These are phyloP conservation scores for Hystrix cristata DNA, from an alignment of 2,113 vertebrate species.

Conservation along the genomic window DNA sequence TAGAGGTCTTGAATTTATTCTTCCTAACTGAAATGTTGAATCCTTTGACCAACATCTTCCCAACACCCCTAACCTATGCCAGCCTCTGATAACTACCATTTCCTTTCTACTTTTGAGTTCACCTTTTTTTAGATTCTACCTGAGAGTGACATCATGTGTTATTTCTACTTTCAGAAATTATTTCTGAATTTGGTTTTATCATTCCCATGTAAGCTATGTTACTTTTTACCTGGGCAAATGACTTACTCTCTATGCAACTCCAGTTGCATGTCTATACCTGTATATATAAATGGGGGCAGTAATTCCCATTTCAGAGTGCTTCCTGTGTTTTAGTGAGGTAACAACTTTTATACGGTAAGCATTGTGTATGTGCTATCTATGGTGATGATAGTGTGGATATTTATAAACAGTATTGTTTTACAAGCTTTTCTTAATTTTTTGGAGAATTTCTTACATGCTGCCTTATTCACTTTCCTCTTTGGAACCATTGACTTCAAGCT, in stretches of 20 bases:
- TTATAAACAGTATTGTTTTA: conserved; percentile 33
- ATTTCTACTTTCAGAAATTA: not conserved
- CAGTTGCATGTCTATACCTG: not conserved
- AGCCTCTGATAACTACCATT: not conserved
- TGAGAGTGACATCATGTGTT: not conserved
- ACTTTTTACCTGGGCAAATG: not conserved
- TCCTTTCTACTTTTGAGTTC: not conserved
- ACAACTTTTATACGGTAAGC: not conserved
- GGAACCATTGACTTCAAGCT: not conserved
- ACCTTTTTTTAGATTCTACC: not conserved
- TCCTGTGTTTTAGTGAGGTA: not conserved
- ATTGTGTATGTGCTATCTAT: not conserved
- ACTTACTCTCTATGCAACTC: not conserved
- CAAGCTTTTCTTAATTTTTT: conserved; percentile 8
- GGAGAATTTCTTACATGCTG: not conserved
- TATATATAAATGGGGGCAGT: not conserved
- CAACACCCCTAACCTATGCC: not conserved
- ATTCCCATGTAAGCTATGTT: not conserved
- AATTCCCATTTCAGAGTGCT: not conserved
- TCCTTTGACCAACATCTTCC: not conserved
- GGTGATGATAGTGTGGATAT: not conserved
- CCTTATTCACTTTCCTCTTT: not conserved
- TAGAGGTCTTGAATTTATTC: not conserved
- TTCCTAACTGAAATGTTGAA: not conserved
- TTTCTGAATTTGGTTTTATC: conserved; percentile 29